These are phyloP conservation scores for Helogale parvula DNA, from an alignment of 2,113 vertebrate species.

Conservation along the genomic window DNA sequence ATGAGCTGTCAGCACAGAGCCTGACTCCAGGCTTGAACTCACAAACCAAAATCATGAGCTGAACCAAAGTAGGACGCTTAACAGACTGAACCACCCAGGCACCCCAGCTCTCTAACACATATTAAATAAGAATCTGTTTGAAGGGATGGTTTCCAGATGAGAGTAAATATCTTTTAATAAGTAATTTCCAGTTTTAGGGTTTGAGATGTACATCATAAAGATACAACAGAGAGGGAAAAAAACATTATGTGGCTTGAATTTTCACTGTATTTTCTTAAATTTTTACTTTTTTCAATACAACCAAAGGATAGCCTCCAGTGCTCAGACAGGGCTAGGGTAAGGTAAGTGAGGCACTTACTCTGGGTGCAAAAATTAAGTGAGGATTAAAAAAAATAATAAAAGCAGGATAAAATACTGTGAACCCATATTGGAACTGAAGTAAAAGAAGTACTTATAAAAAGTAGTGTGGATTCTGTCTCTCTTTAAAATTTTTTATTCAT, in stretches of 20 bases:
- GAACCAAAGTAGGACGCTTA: no score
- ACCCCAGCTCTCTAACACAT: no score
- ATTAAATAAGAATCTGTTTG: background rate
- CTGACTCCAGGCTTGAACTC: no score
- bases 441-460: background rate
- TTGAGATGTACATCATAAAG: background rate
- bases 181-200: background rate
- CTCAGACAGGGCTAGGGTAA: background rate
- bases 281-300: background rate
- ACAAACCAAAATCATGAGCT: no score
- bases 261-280: background rate
- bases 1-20: no score
- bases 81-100: no score
- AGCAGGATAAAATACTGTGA: background rate
- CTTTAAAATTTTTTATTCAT: background rate
- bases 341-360: background rate
- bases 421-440: background rate
- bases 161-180: background rate
- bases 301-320: background rate
- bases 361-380: background rate
- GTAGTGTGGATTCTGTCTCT: background rate
- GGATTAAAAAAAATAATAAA: background rate
- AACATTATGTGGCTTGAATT: background rate
- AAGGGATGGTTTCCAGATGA: background rate
- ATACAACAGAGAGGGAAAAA: background rate